Base-by-base conservation (phyloP, 2,888 invertebrate species). In the Harmothoe impar region DNA sequence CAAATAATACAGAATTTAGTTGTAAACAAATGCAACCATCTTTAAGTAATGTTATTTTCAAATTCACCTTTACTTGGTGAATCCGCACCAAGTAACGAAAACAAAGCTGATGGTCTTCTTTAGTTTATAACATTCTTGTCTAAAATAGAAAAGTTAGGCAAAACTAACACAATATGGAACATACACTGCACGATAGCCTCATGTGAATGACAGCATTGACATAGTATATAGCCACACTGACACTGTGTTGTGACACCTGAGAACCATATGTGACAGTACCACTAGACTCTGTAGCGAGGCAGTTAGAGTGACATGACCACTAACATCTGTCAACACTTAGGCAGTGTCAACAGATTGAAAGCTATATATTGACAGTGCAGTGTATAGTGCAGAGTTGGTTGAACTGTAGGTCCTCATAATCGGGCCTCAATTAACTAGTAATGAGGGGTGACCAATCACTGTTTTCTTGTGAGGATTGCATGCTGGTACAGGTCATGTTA, bases 91-190 rank as follows among this genome's bases (percentile, higher is more conserved):
- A 43, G 3, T 43, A 62, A 62, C 3, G 62, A 62, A 62, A n/a
- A 62, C 12, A 62, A 10, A 43, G 10, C 43, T 43, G 43, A 62
- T 5, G 15, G n/a, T 62, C 20, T 20, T 62, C 23, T n/a, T 20
- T 72, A 72, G 29, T 72, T 15, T 5, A 29, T 0, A 72, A 72
- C 72, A 72, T 72, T 29, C 72, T 15, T 29, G 15, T 20, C 3
- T n/a, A 72, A 0, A 29, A 72, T 17, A 29, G 15, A 29, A n/a
- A 15, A 29, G 31, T 72, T 72, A 29, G 72, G 72, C 29, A 72
- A 62, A 62, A 72, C 72, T 72, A 72, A 17, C 72, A 72, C 72
- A 72, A 72, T 29, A 29, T 72, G 17, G 25, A 72, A 72, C 72
- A 25, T 72, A 72, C 0, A 72, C 29, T 29, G 31, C 25, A 72